Evolutionary conservation across 2,888 invertebrate species (phyloP).

Genomic region (Nasonovia ribisnigri): DNA sequence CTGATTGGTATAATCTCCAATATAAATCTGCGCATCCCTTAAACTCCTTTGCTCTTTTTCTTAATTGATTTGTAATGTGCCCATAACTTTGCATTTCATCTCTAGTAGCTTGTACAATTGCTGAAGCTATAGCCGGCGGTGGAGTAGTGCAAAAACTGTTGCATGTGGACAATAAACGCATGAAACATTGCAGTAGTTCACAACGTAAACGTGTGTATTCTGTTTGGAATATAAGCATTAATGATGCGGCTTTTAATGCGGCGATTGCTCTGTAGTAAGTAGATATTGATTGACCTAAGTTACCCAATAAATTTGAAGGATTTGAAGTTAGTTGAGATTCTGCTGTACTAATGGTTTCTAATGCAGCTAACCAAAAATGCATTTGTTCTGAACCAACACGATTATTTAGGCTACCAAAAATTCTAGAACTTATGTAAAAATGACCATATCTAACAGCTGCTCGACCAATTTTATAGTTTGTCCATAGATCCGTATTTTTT

Average conservation of each 20-base stretch:
- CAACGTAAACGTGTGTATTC: slow-evolving; percentile 84
- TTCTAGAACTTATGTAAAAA: slow-evolving; percentile 78
- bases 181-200: slow-evolving; percentile 78
- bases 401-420: slow-evolving; percentile 77
- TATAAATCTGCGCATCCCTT: slow-evolving; percentile 81
- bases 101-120: slow-evolving; percentile 82
- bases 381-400: slow-evolving; percentile 88
- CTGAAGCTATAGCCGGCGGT: slow-evolving; percentile 90
- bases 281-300: slow-evolving; percentile 73
- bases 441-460: slow-evolving; percentile 88
- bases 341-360: slow-evolving; percentile 82
- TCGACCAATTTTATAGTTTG: slow-evolving; percentile 87
- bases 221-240: slow-evolving; percentile 79
- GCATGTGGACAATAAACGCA: slow-evolving; percentile 79
- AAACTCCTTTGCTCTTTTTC: slow-evolving; percentile 82
- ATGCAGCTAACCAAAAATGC: slow-evolving; percentile 87
- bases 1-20: slow-evolving; percentile 83
- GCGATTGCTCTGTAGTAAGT: slow-evolving; percentile 79
- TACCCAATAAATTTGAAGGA: slow-evolving; percentile 71
- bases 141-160: slow-evolving; percentile 87
- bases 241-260: slow-evolving; percentile 75
- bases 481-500: slow-evolving; percentile 74
- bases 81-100: slow-evolving; percentile 85
- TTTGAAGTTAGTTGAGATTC: slow-evolving; percentile 77
- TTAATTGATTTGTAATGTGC: slow-evolving; percentile 82